Base-by-base conservation (phyloP, 2,888 invertebrate genomes). In the Melinaea menophilus region DNA sequence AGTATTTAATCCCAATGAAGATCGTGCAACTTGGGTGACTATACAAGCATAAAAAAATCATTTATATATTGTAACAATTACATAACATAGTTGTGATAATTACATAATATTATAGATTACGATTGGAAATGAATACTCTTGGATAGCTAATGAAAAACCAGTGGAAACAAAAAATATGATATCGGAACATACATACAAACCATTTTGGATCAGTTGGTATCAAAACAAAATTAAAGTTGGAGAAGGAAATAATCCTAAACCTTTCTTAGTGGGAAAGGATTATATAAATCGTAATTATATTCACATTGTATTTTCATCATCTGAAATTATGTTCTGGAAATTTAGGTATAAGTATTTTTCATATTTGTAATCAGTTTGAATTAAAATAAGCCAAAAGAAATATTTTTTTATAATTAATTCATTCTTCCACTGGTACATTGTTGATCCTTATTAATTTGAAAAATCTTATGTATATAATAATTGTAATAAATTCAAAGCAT, bases 191-290 rank as follows among this genome's bases (percentile, higher is more conserved):
- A 85, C 89, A 69, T 88, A 78, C 71, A 84, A 80, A 70, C 86
- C 78, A 69, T 92, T 92, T 72, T 83, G 88, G 81, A 73, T 93
- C 37, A 79, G 82, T 59, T 92, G 93, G 93, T 75, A 84, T 70
- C 79, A 82, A 56, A 84, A 86, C 51, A 71, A 73, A 55, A 75
- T 92, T 61, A 74, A 76, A 56, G 73, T 92, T 22, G 88, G 86
- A 31, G 73, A 81, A 31, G 80, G 82, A 60, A 82, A 85, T 60
- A 86, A 86, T 46, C 75, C 80, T 7, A 75, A 70, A 37, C 78
- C 83, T 2, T 58, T 82, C 5, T 69, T 70, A 37, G 71, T 68
- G n/a, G 56, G 59, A 7, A 71, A 70, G 56, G 70, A 75, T 58
- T 65, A 71, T 55, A 61, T 55, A 2, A 72, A 76, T 13, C 3